These are phyloP conservation scores for Hippocampus abdominalis DNA, from an alignment of 2,113 vertebrate genomes.

Conservation along the genomic window DNA sequence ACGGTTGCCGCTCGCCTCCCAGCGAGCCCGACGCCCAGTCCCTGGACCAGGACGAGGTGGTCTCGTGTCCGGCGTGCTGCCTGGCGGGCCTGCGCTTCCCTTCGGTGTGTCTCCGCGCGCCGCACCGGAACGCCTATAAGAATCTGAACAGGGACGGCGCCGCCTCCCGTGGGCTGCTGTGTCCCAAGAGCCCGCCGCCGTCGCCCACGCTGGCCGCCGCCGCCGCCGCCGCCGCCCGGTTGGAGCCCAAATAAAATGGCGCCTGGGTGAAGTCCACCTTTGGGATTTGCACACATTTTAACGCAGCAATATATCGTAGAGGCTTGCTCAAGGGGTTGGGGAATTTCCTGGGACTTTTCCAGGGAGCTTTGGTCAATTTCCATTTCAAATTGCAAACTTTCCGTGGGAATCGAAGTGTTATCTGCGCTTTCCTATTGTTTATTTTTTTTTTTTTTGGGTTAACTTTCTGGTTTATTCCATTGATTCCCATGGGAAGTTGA, in stretches of 20 bases:
- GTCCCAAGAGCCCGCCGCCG: constrained; percentile 56
- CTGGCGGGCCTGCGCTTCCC: constrained; percentile 82
- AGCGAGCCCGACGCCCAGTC: constrained; percentile 46
- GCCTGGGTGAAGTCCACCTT: constrained; percentile 78
- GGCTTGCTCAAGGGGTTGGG: neutral
- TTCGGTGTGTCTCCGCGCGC: constrained; percentile 78
- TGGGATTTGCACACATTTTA: constrained; percentile 63
- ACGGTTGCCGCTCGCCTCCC: constrained; percentile 55
- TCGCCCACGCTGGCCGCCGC: constrained; percentile 44
- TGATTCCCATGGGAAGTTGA: neutral
- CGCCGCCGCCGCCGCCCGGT: constrained; percentile 14
- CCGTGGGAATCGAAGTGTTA: neutral
- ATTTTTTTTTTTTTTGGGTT: constrained; percentile 31
- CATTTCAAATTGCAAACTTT: neutral
- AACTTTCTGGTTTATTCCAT: constrained; percentile 6
- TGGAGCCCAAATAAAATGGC: constrained; percentile 66
- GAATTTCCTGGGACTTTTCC: neutral
- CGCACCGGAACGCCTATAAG: constrained; percentile 79
- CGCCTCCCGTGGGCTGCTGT: constrained; percentile 58
- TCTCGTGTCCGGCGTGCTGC: constrained; percentile 89
- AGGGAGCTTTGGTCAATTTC: neutral
- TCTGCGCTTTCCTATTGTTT: neutral
- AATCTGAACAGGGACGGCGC: constrained; percentile 80
- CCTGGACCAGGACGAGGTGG: constrained; percentile 83
- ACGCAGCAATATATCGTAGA: constrained; percentile 49